A percentile compares a stretch with the other conserved stretches of the same genome.
Conservation (phyloP, 1,140 invertebrate species). For the Zeugodacus cucurbitae region DNA sequence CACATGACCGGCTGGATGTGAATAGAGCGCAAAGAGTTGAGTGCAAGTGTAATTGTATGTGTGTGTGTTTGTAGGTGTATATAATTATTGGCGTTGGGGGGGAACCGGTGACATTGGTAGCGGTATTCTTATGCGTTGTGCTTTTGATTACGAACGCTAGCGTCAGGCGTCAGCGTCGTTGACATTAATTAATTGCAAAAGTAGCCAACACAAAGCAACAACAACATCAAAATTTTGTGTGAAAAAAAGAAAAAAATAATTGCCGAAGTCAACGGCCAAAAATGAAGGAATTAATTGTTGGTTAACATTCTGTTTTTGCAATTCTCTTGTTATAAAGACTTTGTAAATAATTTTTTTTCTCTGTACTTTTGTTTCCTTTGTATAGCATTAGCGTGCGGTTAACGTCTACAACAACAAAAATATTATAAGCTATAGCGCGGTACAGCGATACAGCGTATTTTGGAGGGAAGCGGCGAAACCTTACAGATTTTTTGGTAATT, state of each 20-base stretch:
- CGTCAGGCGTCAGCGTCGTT: slow-evolving; percentile 41
- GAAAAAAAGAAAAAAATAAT: not conserved
- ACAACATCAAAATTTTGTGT: not conserved
- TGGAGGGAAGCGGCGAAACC: not conserved
- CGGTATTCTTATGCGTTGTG: not conserved
- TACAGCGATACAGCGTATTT: not conserved
- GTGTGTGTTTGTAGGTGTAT: not conserved
- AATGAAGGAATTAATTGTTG: slow-evolving; percentile 3
- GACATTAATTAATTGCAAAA: slow-evolving; percentile 56
- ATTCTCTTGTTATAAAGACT: not conserved
- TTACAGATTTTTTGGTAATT: slow-evolving; percentile 51
- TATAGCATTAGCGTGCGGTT: not conserved
- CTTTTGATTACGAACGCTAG: not conserved
- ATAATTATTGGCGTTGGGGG: not conserved
- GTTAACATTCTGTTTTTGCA: not conserved
- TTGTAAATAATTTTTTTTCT: not conserved
- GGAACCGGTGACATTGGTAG: not conserved
- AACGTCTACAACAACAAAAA: not conserved
- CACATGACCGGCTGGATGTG: slow-evolving; percentile 24
- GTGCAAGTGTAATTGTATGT: not conserved
- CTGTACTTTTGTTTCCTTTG: not conserved
- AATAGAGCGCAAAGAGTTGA: slow-evolving; percentile 27
- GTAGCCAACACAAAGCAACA: slow-evolving; percentile 47
- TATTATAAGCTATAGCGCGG: not conserved
- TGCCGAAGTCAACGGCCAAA: not conserved